phyloP scores from a whole-genome alignment of 2,797 vertebrate species.

The Sebastes cheni region DNA sequence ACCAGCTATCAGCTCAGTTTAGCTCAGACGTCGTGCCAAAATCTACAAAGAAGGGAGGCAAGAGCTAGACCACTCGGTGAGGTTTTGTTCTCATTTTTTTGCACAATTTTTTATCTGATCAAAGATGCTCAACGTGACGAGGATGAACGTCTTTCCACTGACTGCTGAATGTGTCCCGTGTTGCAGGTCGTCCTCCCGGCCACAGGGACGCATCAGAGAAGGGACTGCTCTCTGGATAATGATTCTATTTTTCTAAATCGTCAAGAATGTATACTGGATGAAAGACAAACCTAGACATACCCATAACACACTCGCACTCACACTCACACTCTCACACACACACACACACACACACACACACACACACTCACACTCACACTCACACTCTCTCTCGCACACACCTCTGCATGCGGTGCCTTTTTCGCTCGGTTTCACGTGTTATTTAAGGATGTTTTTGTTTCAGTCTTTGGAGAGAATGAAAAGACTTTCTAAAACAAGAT shows the following conservation, averaged over 20 bases:
- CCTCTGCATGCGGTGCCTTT: slow-evolving; percentile 39
- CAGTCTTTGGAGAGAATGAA: slow-evolving; percentile 21
- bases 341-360: slow-evolving; percentile 22
- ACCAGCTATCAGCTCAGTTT: slow-evolving; percentile 51
- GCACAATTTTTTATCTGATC: not conserved
- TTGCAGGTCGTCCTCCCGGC: slow-evolving; percentile 66
- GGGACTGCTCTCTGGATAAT: slow-evolving; percentile 63
- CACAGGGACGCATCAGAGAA: slow-evolving; percentile 38
- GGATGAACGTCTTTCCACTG: not conserved
- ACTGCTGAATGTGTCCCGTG: slow-evolving; percentile 13
- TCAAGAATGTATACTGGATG: slow-evolving; percentile 65
- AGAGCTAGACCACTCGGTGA: slow-evolving; percentile 71
- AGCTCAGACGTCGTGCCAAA: slow-evolving; percentile 74
- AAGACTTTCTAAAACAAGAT: slow-evolving; percentile 10
- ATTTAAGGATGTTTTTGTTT: slow-evolving; percentile 30
- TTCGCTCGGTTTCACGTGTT: slow-evolving; percentile 36
- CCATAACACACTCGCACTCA: slow-evolving; percentile 25
- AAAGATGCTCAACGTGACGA: not conserved
- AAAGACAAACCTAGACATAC: slow-evolving; percentile 31
- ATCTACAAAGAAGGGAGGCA: slow-evolving; percentile 70
- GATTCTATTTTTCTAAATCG: slow-evolving; percentile 69
- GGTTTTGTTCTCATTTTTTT: not conserved
- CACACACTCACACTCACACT: not conserved
- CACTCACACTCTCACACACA: not conserved
- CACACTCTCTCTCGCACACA: slow-evolving; percentile 8